Evolutionary conservation across 1,140 invertebrate species (phyloP), one percentile per base, ranked within the genome.

Genomic region (Akabosia matsudoensis): DNA sequence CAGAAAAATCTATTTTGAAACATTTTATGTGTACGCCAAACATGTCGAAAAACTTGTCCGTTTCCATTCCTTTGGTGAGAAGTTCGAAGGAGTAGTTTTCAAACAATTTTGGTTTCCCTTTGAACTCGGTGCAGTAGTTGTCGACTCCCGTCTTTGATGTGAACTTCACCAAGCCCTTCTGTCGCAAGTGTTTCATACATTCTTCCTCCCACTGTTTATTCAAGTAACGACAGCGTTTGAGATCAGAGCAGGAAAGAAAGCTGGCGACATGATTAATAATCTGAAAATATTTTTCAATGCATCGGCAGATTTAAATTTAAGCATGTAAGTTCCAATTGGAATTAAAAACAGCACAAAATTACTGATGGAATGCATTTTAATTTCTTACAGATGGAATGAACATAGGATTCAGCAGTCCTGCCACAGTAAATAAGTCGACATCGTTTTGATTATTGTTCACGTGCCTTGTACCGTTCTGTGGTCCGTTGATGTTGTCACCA

Each of bases 201-300:
- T 67, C 61, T 31, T 67, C 61, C 13, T 67, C 30, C 61, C 61
- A 67, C 31, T 67, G 61, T 31, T 67, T 67, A n/a, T 67, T 67
- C 14, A 67, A 13, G 24, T 30, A 10, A 28, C 61, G 61, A 22
- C 61, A 67, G 10, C 30, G 3, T 22, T 67, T 67, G 61, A 67
- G 61, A 67, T 67, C 61, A 16, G 28, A 7, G 31, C 61, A 67
- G 28, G 61, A 30, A 30, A 67, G 61, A 22, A 30, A 67, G 61
- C 61, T 67, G 2, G 30, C 61, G 22, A 67, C 28, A 22, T 67
- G 61, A 31, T 67, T 67, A 10, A 67, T 67, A 22, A 67, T 31
- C 61, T 67, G 61, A 31, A 67, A 67, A 30, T 2, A 30, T 2
- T 13, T 7, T 45, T 10, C 37, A 7, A 56, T 56, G 54, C n/a